Evolutionary conservation across 2,888 invertebrate genomes (phyloP), one percentile per base, ranked within the genome.

Genomic region (Parnassius orleans): DNA sequence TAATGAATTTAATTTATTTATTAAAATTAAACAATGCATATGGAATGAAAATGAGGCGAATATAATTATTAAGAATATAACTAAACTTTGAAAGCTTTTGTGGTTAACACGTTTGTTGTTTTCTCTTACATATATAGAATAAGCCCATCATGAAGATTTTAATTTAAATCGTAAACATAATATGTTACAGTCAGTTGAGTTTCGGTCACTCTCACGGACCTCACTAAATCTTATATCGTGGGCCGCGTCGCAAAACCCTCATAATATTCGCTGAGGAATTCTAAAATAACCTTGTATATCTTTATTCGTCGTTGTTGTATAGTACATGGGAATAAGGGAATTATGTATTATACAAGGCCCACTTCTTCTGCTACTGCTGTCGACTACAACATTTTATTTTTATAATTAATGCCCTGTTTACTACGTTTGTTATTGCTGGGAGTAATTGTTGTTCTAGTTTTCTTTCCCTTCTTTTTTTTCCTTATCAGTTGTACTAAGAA

Each of bases 211-310:
- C 42, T 53, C 15, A 50, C 33, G 54, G 44, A 51, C 50, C 57
- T 46, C 50, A 53, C 43, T 54, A 57, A 57, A 62, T 62, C 58
- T 57, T 48, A 47, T 41, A 57, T 61, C 52, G 43, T 60, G 47
- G 15, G 15, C 14, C 42, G 53, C 57, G 53, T 57, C 53, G 50
- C 42, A 57, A 43, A 24, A 53, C 57, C 57, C 57, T 62, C 61
- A 48, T 57, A 48, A 61, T 57, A 41, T 48, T 33, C 53, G 53
- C 47, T 42, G 47, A 57, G 46, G 57, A 57, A 57, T 57, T 48
- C 42, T 57, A 48, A 53, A 62, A 47, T 53, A 55, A 51, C 50
- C 15, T 58, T 58, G 44, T 54, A 51, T 54, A 48, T 54, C 12
- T 54, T 48, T 62, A 50, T 57, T 42, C 10, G 48, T 53, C 44